These are phyloP conservation scores for Sebastes fasciatus DNA, from an alignment of 2,113 vertebrate species.

Conservation along the genomic window DNA sequence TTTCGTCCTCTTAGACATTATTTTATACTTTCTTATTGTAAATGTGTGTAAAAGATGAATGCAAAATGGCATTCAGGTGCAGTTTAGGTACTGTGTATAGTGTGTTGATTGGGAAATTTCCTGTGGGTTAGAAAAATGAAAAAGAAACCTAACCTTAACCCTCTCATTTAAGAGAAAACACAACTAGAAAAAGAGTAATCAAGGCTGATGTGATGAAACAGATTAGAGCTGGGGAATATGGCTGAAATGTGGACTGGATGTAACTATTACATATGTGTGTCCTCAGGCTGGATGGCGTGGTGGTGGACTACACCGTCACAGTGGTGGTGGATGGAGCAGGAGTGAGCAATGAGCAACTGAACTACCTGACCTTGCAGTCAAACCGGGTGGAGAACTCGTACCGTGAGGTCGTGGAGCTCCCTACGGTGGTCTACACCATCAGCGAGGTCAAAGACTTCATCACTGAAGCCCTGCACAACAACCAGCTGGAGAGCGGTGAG, in stretches of 20 bases:
- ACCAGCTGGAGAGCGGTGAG: constrained; percentile 85
- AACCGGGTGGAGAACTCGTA: constrained; percentile 92
- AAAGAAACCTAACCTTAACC: not conserved
- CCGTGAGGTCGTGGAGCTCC: constrained; percentile 83
- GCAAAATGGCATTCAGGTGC: not conserved
- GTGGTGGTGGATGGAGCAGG: constrained; percentile 85
- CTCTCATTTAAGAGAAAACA: not conserved
- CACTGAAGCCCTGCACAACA: constrained; percentile 85
- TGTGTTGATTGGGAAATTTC: not conserved
- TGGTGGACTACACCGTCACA: constrained; percentile 88
- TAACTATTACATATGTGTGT: constrained; percentile 2
- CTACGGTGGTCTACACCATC: constrained; percentile 86
- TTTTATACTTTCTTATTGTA: constrained; percentile 9
- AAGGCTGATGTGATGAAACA: not conserved
- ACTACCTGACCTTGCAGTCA: constrained; percentile 91
- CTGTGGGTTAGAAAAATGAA: not conserved
- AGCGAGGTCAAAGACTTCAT: constrained; percentile 85
- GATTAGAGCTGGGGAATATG: not conserved
- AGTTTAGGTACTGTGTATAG: not conserved
- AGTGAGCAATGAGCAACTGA: constrained; percentile 89
- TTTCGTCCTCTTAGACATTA: constrained; percentile 20
- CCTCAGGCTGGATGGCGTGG: constrained; percentile 80
- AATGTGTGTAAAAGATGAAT: not conserved
- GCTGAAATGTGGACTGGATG: not conserved
- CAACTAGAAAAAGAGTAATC: not conserved